phyloP scores from a whole-genome alignment of 2,797 vertebrate species.

The Gallinago solitaria region DNA sequence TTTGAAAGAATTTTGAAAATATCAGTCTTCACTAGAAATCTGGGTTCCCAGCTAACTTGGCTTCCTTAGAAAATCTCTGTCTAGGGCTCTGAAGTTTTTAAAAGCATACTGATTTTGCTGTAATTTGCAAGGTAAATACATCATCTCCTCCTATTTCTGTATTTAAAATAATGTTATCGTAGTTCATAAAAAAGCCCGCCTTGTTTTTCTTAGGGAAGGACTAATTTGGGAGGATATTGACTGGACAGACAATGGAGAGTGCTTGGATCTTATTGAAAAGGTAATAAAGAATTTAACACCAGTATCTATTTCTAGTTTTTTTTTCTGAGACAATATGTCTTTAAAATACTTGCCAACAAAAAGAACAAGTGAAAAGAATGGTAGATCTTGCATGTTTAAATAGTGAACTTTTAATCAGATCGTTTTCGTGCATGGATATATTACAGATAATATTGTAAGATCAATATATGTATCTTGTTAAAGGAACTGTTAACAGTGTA shows the following conservation, averaged over 20 bases:
- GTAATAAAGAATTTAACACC: slow-evolving; percentile 70
- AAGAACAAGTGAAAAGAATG: not conserved
- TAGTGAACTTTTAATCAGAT: not conserved
- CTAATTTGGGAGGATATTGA: slow-evolving; percentile 93
- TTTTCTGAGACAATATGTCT: not conserved
- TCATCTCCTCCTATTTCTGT: not conserved
- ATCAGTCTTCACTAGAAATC: not conserved
- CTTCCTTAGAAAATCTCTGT: not conserved
- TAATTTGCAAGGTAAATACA: not conserved
- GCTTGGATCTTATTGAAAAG: slow-evolving; percentile 97
- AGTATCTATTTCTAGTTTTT: not conserved
- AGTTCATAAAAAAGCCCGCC: not conserved
- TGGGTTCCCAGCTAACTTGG: not conserved
- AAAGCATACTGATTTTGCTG: not conserved
- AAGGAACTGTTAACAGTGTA: not conserved
- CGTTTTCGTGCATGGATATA: not conserved
- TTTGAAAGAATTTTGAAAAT: not conserved
- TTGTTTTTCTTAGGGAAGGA: slow-evolving; percentile 82
- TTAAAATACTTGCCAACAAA: not conserved
- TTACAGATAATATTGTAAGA: not conserved
- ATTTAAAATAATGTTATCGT: not conserved
- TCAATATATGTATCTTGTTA: not conserved
- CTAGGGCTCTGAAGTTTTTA: not conserved
- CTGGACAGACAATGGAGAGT: slow-evolving; percentile 98
- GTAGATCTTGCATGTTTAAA: not conserved